These are phyloP conservation scores for Hemicordylus capensis DNA, from an alignment of 2,113 vertebrate species.

Conservation along the genomic window DNA sequence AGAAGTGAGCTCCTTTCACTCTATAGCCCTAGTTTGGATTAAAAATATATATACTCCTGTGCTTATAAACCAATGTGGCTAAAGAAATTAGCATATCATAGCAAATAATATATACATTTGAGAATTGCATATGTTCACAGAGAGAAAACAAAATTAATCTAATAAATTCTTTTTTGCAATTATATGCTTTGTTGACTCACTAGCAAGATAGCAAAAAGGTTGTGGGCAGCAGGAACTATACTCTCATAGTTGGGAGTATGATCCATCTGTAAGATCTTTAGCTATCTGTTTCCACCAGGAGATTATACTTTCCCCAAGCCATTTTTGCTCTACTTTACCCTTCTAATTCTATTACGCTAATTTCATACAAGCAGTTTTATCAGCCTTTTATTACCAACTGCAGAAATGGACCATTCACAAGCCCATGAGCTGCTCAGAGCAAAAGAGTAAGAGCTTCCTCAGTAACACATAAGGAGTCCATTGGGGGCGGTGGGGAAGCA, in stretches of 20 bases:
- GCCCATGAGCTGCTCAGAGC: neutral
- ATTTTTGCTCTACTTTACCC: neutral
- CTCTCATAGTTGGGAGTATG: neutral
- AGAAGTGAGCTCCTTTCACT: neutral
- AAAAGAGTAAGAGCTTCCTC: neutral
- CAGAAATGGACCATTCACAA: neutral
- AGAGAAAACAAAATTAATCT: conserved; percentile 39
- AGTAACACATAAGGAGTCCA: neutral
- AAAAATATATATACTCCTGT: neutral
- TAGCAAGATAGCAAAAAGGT: neutral
- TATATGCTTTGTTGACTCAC: conserved; percentile 25
- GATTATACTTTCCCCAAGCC: conserved; percentile 21
- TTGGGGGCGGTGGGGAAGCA: too few relatives aligned
- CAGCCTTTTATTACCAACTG: neutral
- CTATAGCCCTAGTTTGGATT: neutral
- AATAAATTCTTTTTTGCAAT: conserved; percentile 12
- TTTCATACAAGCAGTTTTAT: neutral
- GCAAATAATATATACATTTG: conserved; percentile 17
- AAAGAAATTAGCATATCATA: neutral
- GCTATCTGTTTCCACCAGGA: conserved; percentile 12
- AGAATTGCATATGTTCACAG: neutral
- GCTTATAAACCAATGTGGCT: neutral
- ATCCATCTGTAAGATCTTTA: neutral
- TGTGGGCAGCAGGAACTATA: neutral
- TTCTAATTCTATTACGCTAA: conserved; percentile 11